These are phyloP conservation scores for Blera fallax DNA, from an alignment of 2,888 invertebrate species.

Conservation along the genomic window DNA sequence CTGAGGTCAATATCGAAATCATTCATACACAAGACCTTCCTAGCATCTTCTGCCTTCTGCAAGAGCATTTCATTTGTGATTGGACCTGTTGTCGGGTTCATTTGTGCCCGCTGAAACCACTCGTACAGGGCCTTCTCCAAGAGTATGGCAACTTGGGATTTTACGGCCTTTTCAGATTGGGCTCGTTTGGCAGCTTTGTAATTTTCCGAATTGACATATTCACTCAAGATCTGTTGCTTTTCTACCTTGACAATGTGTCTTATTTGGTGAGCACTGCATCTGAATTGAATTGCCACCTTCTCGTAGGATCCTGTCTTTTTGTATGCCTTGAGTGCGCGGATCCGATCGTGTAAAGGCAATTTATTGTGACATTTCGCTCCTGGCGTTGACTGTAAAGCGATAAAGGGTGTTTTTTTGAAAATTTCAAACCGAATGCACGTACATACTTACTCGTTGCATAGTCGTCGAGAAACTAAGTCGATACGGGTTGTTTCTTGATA, in stretches of 20 bases:
- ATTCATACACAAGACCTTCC: background rate
- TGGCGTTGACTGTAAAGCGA: background rate
- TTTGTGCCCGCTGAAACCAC: slow-evolving; percentile 55
- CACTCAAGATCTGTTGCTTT: background rate
- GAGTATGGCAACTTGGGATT: background rate
- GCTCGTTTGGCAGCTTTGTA: background rate
- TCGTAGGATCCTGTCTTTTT: background rate
- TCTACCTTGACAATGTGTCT: background rate
- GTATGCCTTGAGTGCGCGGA: background rate
- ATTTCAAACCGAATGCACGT: background rate
- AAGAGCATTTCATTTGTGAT: slow-evolving; percentile 44
- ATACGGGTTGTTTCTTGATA: background rate
- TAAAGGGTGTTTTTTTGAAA: background rate
- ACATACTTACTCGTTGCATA: slow-evolving; percentile 28
- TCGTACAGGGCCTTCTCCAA: slow-evolving; percentile 42
- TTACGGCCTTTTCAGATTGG: background rate
- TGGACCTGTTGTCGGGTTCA: slow-evolving; percentile 18
- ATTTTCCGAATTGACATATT: background rate
- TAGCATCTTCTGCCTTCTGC: slow-evolving; percentile 32
- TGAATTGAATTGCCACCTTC: background rate
- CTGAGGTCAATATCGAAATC: background rate
- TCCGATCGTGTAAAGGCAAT: background rate
- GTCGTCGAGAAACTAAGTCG: slow-evolving; percentile 2
- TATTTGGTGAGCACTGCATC: background rate
- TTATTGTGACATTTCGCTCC: background rate